Evolutionary conservation across 92 coral and sea anemone species (phyloP), one percentile per base, ranked within the genome.

Genomic region (Virgularia gustaviana): DNA sequence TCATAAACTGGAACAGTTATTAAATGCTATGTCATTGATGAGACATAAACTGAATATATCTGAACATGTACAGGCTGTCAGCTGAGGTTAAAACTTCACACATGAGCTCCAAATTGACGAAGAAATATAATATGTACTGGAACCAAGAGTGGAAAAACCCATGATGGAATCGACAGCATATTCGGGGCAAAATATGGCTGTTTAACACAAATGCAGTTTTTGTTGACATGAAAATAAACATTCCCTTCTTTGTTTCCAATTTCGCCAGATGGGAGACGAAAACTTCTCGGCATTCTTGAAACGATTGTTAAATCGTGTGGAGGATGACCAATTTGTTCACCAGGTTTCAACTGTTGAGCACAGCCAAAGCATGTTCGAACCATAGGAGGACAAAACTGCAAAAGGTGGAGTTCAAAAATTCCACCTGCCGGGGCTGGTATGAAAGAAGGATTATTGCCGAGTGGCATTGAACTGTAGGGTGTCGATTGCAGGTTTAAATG

Each of bases 171-270:
- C 19, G 58, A 51, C 58, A 51, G 22, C 58, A 51, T 51, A 51
- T 41, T 41, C 47, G 47, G 47, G 16, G 16, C 47, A 41, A 41
- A 41, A 41, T 41, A 41, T 16, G 47, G 47, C 47, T 41, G 47
- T 41, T 41, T 41, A 9, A 41, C 9, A 41, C 47, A 41, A 16
- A 41, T 16, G 47, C 58, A 51, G 58, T 51, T 51, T 27, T 51
- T 51, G 58, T 51, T 51, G 16, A 51, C 58, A 51, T 51, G 58
- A 19, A 51, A 51, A 51, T 51, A 51, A 51, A 51, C 58, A 51
- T 51, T 51, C 23, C 58, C 58, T 51, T 51, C 58, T 51, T 8
- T 51, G 19, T 51, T 51, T n/a, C 58, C 23, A 51, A 51, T n/a
- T 51, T 51, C 58, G 19, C 58, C 58, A n/a, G 22, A 51, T 8